Conservation (phyloP, 2,797 vertebrate genomes). For the Hirundo rustica region DNA sequence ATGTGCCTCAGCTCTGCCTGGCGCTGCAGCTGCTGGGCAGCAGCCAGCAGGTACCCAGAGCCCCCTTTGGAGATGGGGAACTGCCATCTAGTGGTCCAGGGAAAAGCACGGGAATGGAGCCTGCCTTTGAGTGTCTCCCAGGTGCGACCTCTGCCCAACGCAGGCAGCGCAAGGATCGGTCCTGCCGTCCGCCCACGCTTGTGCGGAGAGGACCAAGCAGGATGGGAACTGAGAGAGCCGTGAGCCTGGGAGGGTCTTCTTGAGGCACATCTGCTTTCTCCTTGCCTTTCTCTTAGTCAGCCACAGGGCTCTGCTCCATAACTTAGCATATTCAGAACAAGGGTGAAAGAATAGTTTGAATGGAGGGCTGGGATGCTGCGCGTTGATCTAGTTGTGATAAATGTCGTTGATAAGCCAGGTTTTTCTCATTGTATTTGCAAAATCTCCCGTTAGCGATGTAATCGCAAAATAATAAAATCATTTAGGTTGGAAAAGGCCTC, state of each 20-base stretch:
- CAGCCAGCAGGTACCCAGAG: background rate
- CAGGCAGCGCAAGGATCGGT: background rate
- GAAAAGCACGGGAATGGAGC: background rate
- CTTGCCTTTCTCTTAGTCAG: background rate
- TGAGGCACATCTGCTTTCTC: background rate
- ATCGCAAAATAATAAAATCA: background rate
- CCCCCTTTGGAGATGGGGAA: background rate
- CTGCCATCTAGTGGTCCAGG: conserved; percentile 52
- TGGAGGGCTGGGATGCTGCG: background rate
- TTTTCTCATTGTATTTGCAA: background rate
- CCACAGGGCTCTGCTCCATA: background rate
- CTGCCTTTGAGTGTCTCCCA: background rate
- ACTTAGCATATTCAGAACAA: background rate
- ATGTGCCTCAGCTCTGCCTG: background rate
- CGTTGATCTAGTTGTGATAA: background rate
- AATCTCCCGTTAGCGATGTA: background rate
- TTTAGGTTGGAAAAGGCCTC: background rate
- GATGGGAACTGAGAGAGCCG: background rate
- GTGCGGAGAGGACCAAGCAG: background rate
- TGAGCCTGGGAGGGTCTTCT: background rate
- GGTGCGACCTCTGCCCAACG: background rate
- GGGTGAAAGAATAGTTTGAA: background rate
- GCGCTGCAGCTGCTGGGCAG: background rate
- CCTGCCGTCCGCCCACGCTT: background rate
- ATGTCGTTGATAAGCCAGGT: background rate